phyloP scores from a whole-genome alignment of 2,888 invertebrate species.

The Ephialtes manifestator region DNA sequence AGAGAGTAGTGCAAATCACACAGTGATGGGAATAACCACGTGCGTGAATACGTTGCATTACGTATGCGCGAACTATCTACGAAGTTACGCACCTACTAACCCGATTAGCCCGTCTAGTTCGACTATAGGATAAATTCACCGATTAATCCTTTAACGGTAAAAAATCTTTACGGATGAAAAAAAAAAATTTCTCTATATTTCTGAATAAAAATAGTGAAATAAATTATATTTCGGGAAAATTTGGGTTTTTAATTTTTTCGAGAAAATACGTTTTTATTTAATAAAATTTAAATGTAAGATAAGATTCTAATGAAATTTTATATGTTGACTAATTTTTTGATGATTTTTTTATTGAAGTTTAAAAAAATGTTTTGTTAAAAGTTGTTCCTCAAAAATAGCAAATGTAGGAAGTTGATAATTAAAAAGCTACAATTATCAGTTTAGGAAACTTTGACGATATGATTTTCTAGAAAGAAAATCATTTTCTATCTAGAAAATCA shows the following conservation, averaged over 20 bases:
- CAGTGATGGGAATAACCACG: background rate
- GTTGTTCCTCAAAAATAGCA: no score
- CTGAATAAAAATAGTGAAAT: background rate
- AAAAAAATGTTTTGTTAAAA: no score
- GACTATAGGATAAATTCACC: background rate
- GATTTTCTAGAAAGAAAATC: no score
- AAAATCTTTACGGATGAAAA: background rate
- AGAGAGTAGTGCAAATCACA: background rate
- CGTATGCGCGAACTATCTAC: background rate
- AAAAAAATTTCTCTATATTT: background rate
- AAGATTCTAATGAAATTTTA: no score
- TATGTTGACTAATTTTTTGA: no score
- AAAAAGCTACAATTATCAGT: no score
- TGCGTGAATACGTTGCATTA: background rate
- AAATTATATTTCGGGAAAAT: background rate
- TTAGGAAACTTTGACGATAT: no score
- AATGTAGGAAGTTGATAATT: no score
- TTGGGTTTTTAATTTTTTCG: background rate
- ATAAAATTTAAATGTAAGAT: no score
- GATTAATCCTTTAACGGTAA: background rate
- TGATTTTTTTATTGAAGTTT: no score
- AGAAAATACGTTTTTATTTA: no score
- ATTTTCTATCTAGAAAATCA: no score
- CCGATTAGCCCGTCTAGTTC: background rate
- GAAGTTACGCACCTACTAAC: background rate